Percentiles rank a stretch among this genome's conserved stretches.
phyloP scores from a whole-genome alignment of 2,888 invertebrate species.

The Podabrus alpinus region DNA sequence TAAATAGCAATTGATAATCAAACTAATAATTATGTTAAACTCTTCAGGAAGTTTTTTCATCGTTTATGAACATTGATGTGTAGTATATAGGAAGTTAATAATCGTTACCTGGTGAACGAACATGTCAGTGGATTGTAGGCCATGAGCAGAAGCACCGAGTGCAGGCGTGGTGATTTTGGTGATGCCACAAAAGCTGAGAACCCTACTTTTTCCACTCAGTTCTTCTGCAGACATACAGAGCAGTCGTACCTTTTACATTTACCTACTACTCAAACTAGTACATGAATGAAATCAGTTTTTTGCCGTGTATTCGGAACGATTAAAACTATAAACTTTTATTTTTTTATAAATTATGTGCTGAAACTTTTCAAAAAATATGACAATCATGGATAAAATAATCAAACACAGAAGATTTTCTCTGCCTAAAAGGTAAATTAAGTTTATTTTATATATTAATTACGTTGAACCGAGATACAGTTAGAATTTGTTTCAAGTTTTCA shows the following conservation, averaged over 20 bases:
- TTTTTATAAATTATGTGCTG: not conserved
- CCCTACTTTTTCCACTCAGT: constrained; percentile 37
- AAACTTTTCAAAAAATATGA: not conserved
- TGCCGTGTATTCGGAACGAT: not conserved
- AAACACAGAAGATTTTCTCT: constrained; percentile 27
- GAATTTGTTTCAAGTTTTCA: not conserved
- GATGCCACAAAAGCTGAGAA: constrained; percentile 38
- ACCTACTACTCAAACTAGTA: not conserved
- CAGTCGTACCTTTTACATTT: constrained; percentile 6
- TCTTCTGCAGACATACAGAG: constrained; percentile 32
- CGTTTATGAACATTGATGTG: not conserved
- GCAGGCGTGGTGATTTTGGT: constrained; percentile 47
- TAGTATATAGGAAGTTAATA: not conserved
- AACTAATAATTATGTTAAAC: not conserved
- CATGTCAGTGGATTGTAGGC: constrained; percentile 33
- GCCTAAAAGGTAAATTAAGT: constrained; percentile 32
- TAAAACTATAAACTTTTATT: not conserved
- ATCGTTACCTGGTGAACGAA: not conserved
- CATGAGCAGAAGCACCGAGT: constrained; percentile 37
- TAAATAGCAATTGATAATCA: not conserved
- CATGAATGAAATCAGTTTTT: not conserved
- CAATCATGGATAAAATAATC: constrained; percentile 20
- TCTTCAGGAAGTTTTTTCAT: not conserved
- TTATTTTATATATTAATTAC: not conserved
- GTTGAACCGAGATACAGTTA: not conserved